Evolutionary conservation across 2,888 invertebrate genomes (phyloP), one percentile per base, ranked within the genome.

Genomic region (Petrolisthes cinctipes): DNA sequence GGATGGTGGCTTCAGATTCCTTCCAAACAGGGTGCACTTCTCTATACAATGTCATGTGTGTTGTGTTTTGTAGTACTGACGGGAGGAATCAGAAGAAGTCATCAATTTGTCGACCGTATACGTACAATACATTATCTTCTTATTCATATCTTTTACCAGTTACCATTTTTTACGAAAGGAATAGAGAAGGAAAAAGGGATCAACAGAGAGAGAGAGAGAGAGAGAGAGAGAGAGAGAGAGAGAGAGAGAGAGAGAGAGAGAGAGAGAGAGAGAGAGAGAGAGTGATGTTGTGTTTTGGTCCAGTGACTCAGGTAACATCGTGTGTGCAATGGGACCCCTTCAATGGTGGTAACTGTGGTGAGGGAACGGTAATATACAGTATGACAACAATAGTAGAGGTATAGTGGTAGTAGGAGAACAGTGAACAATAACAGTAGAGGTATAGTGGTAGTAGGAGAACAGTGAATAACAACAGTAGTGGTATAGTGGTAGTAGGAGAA

Each of bases 211-310:
- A n/a, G n/a, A n/a, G n/a, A n/a, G n/a, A n/a, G n/a, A n/a, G n/a
- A n/a, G n/a, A n/a, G 7, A 73, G 17, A 73, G 73, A 73, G 23
- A 73, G 73, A 20, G 73, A 73, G 23, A 73, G 73, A 73, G 73
- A 73, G 23, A 73, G 17, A 20, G 73, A 73, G 73, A 73, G 73
- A 73, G 73, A 73, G 73, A 73, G 73, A 73, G 73, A 73, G 73
- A 73, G 73, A 73, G 73, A 73, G 73, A 73, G 73, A 11, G 20
- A n/a, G 73, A 73, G 73, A n/a, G 73, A 73, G 73, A 1, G 73
- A 73, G 73, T 7, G 20, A 73, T 7, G 23, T 17, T 37, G 37
- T 37, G 37, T 37, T 37, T 37, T 37, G 37, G 37, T 37, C 37
- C 37, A 37, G 37, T 37, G 37, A 37, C 37, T 37, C 37, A 37